phyloP scores from a whole-genome alignment of 2,888 invertebrate species.

The Drosophila pullipes region DNA sequence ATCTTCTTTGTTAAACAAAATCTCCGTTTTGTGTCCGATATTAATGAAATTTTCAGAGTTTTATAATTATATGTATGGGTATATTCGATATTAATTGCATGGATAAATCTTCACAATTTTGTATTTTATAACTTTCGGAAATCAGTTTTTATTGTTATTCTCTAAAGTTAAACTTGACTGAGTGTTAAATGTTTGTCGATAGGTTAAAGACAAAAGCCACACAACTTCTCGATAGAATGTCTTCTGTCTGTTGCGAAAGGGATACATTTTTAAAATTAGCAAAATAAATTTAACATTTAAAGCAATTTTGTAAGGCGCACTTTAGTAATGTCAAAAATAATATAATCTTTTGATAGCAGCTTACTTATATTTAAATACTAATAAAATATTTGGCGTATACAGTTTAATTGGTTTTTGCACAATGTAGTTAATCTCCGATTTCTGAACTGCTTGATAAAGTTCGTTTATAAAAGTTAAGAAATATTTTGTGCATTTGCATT shows the following conservation, averaged over 20 bases:
- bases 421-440: background rate
- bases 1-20: accelerated
- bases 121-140: background rate
- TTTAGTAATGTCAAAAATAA: background rate
- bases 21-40: background rate
- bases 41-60: background rate
- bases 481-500: background rate
- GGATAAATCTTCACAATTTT: background rate
- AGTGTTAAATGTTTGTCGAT: background rate
- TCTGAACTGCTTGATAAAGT: background rate
- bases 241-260: background rate
- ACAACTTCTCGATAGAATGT: background rate
- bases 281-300: background rate
- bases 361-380: background rate
- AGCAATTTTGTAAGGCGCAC: background rate
- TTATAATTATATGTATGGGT: background rate
- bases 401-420: background rate
- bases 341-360: background rate
- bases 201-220: too few relatives aligned
- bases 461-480: background rate
- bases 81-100: background rate
- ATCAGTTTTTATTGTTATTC: too few relatives aligned
- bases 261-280: background rate
- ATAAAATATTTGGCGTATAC: background rate
- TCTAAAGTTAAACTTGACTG: background rate